phyloP scores from a whole-genome alignment of 2,797 vertebrate genomes.

The Salmo trutta region DNA sequence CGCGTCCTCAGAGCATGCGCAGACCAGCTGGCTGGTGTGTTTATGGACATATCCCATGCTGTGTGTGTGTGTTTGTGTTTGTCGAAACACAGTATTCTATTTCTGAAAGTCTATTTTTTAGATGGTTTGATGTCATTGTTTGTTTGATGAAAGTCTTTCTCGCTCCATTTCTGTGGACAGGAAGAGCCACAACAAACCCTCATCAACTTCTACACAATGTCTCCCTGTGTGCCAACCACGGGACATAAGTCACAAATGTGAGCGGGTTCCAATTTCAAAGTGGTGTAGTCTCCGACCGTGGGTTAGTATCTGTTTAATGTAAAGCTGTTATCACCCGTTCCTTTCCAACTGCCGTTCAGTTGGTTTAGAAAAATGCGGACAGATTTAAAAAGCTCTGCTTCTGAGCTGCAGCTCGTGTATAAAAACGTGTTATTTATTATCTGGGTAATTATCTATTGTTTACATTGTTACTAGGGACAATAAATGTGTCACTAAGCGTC shows the following conservation, averaged over 20 bases:
- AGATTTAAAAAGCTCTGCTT: slow-evolving; percentile 34
- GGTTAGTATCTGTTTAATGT: slow-evolving; percentile 43
- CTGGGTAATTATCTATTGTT: slow-evolving; percentile 85
- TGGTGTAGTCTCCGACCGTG: slow-evolving; percentile 34
- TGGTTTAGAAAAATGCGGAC: slow-evolving; percentile 49
- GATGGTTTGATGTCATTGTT: slow-evolving; percentile 50
- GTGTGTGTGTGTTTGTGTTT: slow-evolving; percentile 4
- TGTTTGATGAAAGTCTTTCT: slow-evolving; percentile 50
- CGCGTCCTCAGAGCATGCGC: too few species aligned
- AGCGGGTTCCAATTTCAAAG: slow-evolving; percentile 49
- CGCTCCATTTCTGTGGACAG: slow-evolving; percentile 49
- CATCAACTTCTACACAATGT: slow-evolving; percentile 60
- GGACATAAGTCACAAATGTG: slow-evolving; percentile 53
- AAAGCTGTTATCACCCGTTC: slow-evolving; percentile 32
- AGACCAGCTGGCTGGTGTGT: too few species aligned
- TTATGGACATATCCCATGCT: neutral
- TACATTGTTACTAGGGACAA: slow-evolving; percentile 90
- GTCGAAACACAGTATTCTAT: neutral
- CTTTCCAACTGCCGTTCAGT: slow-evolving; percentile 34
- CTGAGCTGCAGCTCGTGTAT: slow-evolving; percentile 17
- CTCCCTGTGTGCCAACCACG: slow-evolving; percentile 44
- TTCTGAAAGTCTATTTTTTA: slow-evolving; percentile 6
- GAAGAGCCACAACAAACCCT: slow-evolving; percentile 62
- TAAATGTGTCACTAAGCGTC: slow-evolving; percentile 85
- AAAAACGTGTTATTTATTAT: slow-evolving; percentile 78